These are phyloP conservation scores for Forbesichthys agassizii DNA, from an alignment of 2,113 vertebrate genomes.

Conservation along the genomic window DNA sequence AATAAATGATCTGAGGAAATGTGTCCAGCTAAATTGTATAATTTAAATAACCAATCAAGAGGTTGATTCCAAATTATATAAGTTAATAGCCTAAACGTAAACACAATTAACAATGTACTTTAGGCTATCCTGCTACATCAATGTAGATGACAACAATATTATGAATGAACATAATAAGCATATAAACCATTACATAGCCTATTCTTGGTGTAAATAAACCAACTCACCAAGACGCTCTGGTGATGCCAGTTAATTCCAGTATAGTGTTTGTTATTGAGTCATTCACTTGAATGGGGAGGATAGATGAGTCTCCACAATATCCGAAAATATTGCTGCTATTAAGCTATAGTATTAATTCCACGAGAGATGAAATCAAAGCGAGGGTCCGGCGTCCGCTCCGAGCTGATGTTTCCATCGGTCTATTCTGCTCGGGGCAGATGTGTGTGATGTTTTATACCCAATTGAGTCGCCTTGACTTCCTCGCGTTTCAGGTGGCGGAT, in stretches of 20 bases:
- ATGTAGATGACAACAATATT: neutral
- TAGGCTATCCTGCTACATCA: neutral
- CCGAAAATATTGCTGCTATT: slow-evolving; percentile 45
- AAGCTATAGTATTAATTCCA: slow-evolving; percentile 55
- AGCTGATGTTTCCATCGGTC: slow-evolving; percentile 75
- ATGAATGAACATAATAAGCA: slow-evolving; percentile 1
- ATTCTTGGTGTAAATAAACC: neutral
- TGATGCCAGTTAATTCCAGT: slow-evolving; percentile 68
- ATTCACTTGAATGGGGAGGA: slow-evolving; percentile 58
- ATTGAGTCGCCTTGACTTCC: slow-evolving; percentile 79
- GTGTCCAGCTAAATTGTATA: neutral
- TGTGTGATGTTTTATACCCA: slow-evolving; percentile 81
- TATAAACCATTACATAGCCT: neutral
- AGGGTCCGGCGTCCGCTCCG: slow-evolving; percentile 50
- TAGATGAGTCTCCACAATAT: slow-evolving; percentile 41
- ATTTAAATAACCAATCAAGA: neutral
- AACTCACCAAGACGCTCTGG: slow-evolving; percentile 61
- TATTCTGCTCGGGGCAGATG: slow-evolving; percentile 74
- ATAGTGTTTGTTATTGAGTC: slow-evolving; percentile 56
- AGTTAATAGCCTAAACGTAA: neutral
- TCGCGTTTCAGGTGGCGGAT: slow-evolving; percentile 84
- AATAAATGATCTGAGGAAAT: neutral
- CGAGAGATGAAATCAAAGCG: slow-evolving; percentile 40
- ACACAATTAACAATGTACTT: neutral
- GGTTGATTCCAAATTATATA: neutral